A percentile compares a stretch with the other conserved stretches of the same genome.
Evolutionary conservation across 2,888 invertebrate genomes (phyloP).

Genomic region (Dugesia japonica): DNA sequence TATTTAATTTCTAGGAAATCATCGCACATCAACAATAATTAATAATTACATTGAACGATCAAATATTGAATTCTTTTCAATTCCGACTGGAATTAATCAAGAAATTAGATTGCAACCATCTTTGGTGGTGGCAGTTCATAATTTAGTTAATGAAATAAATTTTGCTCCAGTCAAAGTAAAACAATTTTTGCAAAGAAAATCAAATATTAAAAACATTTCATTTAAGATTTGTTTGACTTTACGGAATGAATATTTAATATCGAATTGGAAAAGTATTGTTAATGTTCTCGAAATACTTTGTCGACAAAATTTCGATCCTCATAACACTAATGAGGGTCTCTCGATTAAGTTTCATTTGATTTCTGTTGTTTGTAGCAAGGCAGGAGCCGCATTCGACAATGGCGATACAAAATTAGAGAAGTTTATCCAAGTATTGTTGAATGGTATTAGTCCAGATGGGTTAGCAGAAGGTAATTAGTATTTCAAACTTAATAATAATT

Average conservation of each 20-base stretch:
- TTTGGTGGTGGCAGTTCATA: background rate
- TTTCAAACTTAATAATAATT: background rate
- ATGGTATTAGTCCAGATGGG: constrained; percentile 15
- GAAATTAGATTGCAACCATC: constrained; percentile 20
- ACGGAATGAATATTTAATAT: background rate
- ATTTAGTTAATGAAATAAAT: constrained; percentile 16
- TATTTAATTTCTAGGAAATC: constrained; percentile 47
- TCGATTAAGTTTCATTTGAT: constrained; percentile 45
- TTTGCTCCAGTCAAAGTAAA: constrained; percentile 30
- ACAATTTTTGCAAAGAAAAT: background rate
- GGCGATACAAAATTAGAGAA: constrained; percentile 40
- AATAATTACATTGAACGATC: constrained; percentile 75
- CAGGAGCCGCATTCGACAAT: constrained; percentile 36
- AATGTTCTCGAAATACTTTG: constrained; percentile 57
- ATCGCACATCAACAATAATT: constrained; percentile 76
- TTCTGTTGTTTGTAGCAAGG: constrained; percentile 38
- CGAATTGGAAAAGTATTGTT: constrained; percentile 52
- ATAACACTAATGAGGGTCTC: constrained; percentile 51
- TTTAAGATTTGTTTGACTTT: constrained; percentile 40
- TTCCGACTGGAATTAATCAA: constrained; percentile 53
- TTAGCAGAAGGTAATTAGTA: constrained; percentile 23
- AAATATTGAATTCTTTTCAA: constrained; percentile 67
- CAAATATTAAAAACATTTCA: background rate
- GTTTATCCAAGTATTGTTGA: background rate
- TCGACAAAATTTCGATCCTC: constrained; percentile 4